Evolutionary conservation across 1,140 invertebrate species (phyloP), one percentile per base, ranked within the genome.

Genomic region (Antheraea pernyi): DNA sequence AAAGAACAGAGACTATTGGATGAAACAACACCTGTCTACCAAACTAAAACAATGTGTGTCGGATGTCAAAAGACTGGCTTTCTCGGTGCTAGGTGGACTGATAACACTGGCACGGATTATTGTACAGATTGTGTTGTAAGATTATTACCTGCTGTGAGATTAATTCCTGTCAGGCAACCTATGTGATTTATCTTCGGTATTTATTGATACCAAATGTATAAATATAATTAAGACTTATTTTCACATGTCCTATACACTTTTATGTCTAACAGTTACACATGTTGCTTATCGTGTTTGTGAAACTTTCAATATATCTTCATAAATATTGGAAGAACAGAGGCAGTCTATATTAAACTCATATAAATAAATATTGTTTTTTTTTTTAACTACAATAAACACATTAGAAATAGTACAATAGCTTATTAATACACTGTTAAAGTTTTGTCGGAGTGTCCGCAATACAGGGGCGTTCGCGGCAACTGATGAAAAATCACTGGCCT

Each of bases 51-150:
- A 3, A 85, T 85, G 75, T 90, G 90, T 83, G 89, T 92, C 48
- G 86, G 89, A 0, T 92, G 88, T 73, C 82, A 86, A 68, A 86
- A 85, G 64, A 82, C 78, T 63, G 86, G 84, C 9, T 91, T 92
- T 68, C 72, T 88, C 5, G 89, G 90, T 65, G 89, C 89, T 18
- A 79, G 90, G 60, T 92, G 89, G 90, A 91, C 89, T 9, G 89
- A 92, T 60, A 88, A 91, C 81, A 76, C 89, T 2, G 90, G 89
- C 0, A 91, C 89, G 39, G 90, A 90, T 66, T 92, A 86, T 69
- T 92, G 89, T 67, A 92, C 90, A 13, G 90, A 92, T 65, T 92
- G 90, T 80, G 73, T 92, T 48, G 87, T 92, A 4, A 88, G 86
- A 73, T 70, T 88, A 10, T 70, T 90, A 37, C 90, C 90, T 22